Percentiles rank a stretch among this genome's conserved stretches.
Evolutionary conservation across 2,888 invertebrate genomes (phyloP).

Genomic region (Sussaba pulchella): DNA sequence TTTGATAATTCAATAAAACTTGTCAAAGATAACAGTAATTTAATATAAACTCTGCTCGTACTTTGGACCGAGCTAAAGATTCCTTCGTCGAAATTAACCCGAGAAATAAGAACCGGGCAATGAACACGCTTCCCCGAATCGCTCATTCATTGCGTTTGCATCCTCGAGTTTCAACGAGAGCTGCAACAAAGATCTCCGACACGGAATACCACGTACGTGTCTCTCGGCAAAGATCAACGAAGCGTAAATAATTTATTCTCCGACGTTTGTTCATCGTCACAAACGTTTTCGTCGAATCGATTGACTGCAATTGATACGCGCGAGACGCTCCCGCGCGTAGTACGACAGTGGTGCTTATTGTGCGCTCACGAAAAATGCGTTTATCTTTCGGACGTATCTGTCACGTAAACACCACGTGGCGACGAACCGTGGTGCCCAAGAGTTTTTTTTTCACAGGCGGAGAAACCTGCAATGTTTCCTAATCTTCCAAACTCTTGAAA

Average conservation of each 20-base stretch:
- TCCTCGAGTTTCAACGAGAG: conserved; percentile 1
- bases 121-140: background rate
- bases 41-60: conserved; percentile 9
- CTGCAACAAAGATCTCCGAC: background rate
- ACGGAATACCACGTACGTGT: background rate
- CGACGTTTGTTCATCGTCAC: background rate
- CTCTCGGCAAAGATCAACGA: background rate
- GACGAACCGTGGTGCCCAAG: conserved; percentile 1
- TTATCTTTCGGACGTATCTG: conserved; percentile 33
- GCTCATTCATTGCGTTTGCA: conserved; percentile 1
- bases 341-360: conserved; percentile 54
- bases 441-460: conserved; percentile 26
- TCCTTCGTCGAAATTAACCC: conserved; percentile 1
- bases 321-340: background rate
- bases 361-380: conserved; percentile 45
- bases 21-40: no score
- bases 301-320: conserved; percentile 12
- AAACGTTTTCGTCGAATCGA: conserved; percentile 36
- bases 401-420: conserved; percentile 39
- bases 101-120: background rate
- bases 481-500: background rate
- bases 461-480: conserved; percentile 26
- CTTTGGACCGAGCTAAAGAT: conserved; percentile 14
- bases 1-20: no score
- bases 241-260: conserved; percentile 7